These are phyloP conservation scores for Melanotaenia maccullochi DNA, from an alignment of 2,797 vertebrate species.

Conservation along the genomic window DNA sequence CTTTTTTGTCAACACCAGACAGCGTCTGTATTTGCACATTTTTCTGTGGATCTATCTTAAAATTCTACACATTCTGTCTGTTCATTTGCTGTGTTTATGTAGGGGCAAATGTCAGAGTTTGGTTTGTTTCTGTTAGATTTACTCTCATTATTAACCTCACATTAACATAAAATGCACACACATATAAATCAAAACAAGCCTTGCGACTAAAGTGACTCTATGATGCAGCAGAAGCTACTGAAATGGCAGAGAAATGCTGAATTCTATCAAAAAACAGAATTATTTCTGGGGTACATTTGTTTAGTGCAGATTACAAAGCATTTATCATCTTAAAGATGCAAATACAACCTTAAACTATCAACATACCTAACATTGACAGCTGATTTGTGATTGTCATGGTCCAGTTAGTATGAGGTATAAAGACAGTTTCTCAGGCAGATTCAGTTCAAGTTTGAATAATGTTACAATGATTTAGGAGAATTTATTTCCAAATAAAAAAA, in stretches of 20 bases:
- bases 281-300: slow-evolving; percentile 25
- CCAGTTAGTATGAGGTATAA: neutral
- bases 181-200: slow-evolving; percentile 33
- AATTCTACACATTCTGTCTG: slow-evolving; percentile 26
- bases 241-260: slow-evolving; percentile 13
- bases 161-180: slow-evolving; percentile 33
- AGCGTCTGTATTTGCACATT: slow-evolving; percentile 12
- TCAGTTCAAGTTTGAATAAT: neutral
- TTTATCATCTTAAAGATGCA: neutral
- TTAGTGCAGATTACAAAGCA: slow-evolving; percentile 43
- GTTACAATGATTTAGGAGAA: no score
- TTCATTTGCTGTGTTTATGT: slow-evolving; percentile 49
- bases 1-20: slow-evolving; percentile 19
- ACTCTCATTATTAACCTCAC: slow-evolving; percentile 23
- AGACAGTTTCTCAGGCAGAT: neutral
- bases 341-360: neutral
- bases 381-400: neutral
- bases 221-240: slow-evolving; percentile 23
- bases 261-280: slow-evolving; percentile 34
- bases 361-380: neutral
- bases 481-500: neutral
- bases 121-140: slow-evolving; percentile 56
- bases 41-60: slow-evolving; percentile 26
- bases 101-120: slow-evolving; percentile 51
- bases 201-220: slow-evolving; percentile 14